Evolutionary conservation across 2,113 vertebrate genomes (phyloP).

Genomic region (Sceloporus undulatus): DNA sequence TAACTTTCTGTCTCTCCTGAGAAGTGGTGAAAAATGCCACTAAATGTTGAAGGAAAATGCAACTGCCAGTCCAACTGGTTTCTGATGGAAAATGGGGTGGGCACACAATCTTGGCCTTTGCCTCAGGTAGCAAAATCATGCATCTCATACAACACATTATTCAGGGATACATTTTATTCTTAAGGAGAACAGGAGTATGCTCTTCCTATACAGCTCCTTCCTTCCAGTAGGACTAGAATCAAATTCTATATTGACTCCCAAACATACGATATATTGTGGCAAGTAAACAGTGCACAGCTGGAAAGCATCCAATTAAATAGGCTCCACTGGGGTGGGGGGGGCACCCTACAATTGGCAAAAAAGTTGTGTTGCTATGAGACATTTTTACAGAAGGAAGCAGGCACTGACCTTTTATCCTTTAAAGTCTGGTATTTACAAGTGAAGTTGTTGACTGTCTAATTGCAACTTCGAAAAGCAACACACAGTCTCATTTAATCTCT

Average conservation of each 20-base stretch:
- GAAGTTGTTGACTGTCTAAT: constrained; percentile 70
- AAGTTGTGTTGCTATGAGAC: constrained; percentile 34
- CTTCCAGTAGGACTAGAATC: not conserved
- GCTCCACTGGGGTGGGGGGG: constrained; percentile 12
- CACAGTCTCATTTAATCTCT: constrained; percentile 64
- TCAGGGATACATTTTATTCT: too few species aligned
- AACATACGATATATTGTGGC: not conserved
- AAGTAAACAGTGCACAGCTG: constrained; percentile 37
- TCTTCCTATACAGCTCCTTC: not conserved
- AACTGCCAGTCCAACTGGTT: too few species aligned
- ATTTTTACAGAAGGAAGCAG: constrained; percentile 59
- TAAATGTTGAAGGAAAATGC: too few species aligned
- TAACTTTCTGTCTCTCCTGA: too few species aligned
- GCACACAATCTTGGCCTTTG: too few species aligned
- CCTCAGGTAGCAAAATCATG: too few species aligned
- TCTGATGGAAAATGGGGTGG: too few species aligned
- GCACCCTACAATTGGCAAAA: constrained; percentile 42
- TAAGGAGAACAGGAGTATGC: not conserved
- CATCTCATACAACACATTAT: not conserved
- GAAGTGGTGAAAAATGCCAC: too few species aligned
- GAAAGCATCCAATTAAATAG: constrained; percentile 35
- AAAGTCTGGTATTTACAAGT: constrained; percentile 70
- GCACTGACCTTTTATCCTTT: constrained; percentile 66
- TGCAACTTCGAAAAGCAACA: constrained; percentile 65
- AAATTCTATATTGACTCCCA: constrained; percentile 31